Base-by-base conservation (phyloP, 2,888 invertebrate species). In the Megamerina dolium region DNA sequence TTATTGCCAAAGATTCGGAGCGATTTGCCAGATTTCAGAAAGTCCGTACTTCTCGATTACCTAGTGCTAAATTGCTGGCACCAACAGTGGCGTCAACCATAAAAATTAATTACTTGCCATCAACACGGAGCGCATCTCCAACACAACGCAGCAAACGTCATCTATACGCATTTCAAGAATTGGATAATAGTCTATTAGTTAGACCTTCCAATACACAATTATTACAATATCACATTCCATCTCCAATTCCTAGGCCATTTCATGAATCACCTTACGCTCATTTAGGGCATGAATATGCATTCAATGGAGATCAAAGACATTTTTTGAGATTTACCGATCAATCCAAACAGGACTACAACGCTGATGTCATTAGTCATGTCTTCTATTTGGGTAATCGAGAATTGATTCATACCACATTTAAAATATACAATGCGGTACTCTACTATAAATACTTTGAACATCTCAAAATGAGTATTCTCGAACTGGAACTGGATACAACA, bases 401-500 rank as follows among this genome's bases (percentile, higher is more conserved):
- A 35, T 63, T 69, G 29, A 67, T 73, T 46, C 75, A 79, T 68
- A 78, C 82, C 37, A 77, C 78, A 47, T 84, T 81, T 61, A 84
- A 87, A 75, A 79, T 80, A 21, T 88, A 87, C 69, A 83, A 87
- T 48, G 80, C 87, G 0, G 78, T 86, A 30, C 71, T 89, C 45
- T 87, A 87, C 39, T 85, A 82, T 65, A 82, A 81, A 26, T 85
- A 83, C 62, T 76, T 87, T 21, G 81, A 83, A 3, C 78, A 81
- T 53, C 67, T 89, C 52, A 80, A 83, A 57, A 80, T 87, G 9
- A 75, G 82, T 33, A 84, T 83, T 2, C 72, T 89, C 39, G 83
- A 86, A 50, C 76, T 89, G 59, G 88, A 89, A 10, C 67, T 90
- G 41, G 88, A 90, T 63, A 87, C 87, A 53, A 79, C 82, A 1